Conservation (phyloP, 2,797 vertebrate genomes). For the Eleutherodactylus coqui region DNA sequence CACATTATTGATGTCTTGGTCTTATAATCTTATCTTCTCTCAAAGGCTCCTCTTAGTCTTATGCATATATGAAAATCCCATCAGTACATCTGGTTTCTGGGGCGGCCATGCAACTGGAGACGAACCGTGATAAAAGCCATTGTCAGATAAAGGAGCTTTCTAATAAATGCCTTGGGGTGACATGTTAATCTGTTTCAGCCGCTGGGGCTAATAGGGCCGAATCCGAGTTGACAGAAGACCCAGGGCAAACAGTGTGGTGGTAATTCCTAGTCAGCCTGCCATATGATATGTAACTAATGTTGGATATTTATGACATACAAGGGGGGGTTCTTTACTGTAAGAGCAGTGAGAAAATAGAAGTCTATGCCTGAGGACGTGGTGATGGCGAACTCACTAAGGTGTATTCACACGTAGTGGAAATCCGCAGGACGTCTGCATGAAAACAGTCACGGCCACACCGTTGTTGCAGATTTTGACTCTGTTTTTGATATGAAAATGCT, state of each 20-base stretch:
- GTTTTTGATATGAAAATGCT: too few relatives aligned
- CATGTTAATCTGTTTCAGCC: neutral
- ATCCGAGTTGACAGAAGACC: neutral
- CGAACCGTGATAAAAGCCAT: constrained; percentile 10
- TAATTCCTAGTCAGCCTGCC: neutral
- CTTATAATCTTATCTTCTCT: constrained; percentile 9
- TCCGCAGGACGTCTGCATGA: too few relatives aligned
- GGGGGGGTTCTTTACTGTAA: too few relatives aligned
- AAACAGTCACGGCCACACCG: too few relatives aligned
- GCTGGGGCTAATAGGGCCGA: neutral
- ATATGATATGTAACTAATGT: neutral
- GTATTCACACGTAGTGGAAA: too few relatives aligned
- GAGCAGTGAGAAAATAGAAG: too few relatives aligned
- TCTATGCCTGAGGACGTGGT: too few relatives aligned
- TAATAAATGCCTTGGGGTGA: neutral
- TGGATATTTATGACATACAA: too few relatives aligned
- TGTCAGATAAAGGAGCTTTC: neutral
- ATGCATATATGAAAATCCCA: constrained; percentile 8
- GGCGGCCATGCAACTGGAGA: neutral
- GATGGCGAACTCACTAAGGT: too few relatives aligned
- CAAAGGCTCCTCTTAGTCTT: neutral
- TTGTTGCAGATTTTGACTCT: too few relatives aligned
- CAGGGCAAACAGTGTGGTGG: too few relatives aligned
- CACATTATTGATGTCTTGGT: constrained; percentile 11
- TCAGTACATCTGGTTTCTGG: neutral